Base-by-base conservation (phyloP, 1,140 invertebrate genomes). In the Drosophila fuyamai region DNA sequence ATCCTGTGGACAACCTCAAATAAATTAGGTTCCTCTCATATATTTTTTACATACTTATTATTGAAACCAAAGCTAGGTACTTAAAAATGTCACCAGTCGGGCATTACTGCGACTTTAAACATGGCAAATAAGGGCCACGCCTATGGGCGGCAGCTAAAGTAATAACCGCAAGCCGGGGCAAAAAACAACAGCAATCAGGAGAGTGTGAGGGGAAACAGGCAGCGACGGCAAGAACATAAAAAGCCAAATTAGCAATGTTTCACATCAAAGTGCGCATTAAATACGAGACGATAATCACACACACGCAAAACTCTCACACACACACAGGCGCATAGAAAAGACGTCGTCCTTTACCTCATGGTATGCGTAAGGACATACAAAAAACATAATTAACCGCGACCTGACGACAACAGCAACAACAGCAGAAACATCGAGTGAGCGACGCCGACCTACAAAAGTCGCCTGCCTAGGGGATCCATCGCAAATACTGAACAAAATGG, bases 361-460 rank as follows among this genome's bases (percentile, higher is more conserved):
- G 43, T 72, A 75, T 84, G 68, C 77, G 80, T 18, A 54, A 44
- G 66, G 61, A 83, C 73, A 84, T 65, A 84, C 85, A 89, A 90
- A 89, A 83, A 81, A 79, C 84, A 84, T 89, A 89, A 89, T 89
- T 89, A 89, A 90, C 84, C 84, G 81, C 84, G 70, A 90, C 75
- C 84, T 71, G 75, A 41, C 70, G 48, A 76, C 47, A 23, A 63
- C 59, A 23, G 60, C 59, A 35, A 55, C 59, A 74, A 50, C 48
- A 50, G 41, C 56, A 43, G 58, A 27, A 68, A 56, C 65, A 61
- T 57, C 32, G 59, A 8, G 29, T 23, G 41, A 44, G 23, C 32
- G 43, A 23, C 46, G 62, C 29, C 67, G 67, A 71, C 68, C 51
- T 58, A 72, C 68, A 72, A 72, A 71, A 50, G 68, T 36, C 35